Evolutionary conservation across 2,888 invertebrate genomes (phyloP).

Genomic region (Elegia similella): DNA sequence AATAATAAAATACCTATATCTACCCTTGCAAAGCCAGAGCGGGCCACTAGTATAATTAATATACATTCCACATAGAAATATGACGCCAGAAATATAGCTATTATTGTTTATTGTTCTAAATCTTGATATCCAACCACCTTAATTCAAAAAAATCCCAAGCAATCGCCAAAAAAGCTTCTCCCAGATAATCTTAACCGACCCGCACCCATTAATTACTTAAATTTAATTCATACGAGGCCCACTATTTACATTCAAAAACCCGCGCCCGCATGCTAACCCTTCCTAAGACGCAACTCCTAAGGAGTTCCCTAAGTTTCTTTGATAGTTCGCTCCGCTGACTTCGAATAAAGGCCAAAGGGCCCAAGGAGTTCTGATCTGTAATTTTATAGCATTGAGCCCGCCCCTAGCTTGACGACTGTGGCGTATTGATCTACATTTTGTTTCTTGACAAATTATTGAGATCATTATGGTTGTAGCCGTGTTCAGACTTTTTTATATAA

Average conservation of each 20-base stretch:
- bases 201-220: slow-evolving; percentile 77
- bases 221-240: slow-evolving; percentile 79
- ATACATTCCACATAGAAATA: too few relatives aligned
- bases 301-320: slow-evolving; percentile 68
- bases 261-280: slow-evolving; percentile 76
- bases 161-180: slow-evolving; percentile 9
- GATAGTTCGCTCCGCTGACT: slow-evolving; percentile 78
- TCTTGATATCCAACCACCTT: not conserved
- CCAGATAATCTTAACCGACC: slow-evolving; percentile 29
- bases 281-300: slow-evolving; percentile 79
- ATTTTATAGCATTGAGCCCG: slow-evolving; percentile 78
- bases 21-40: too few relatives aligned
- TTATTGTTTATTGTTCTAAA: too few relatives aligned
- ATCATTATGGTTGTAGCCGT: not conserved
- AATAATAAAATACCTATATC: too few relatives aligned
- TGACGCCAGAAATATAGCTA: too few relatives aligned
- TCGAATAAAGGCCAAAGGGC: slow-evolving; percentile 76
- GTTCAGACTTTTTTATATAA: not conserved
- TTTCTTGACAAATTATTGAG: slow-evolving; percentile 26
- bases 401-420: slow-evolving; percentile 67
- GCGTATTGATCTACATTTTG: slow-evolving; percentile 72
- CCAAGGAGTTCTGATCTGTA: slow-evolving; percentile 80
- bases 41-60: too few relatives aligned
- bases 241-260: slow-evolving; percentile 81
- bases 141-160: not conserved